Evolutionary conservation across 2,113 vertebrate genomes (phyloP).

Genomic region (Anser cygnoides): DNA sequence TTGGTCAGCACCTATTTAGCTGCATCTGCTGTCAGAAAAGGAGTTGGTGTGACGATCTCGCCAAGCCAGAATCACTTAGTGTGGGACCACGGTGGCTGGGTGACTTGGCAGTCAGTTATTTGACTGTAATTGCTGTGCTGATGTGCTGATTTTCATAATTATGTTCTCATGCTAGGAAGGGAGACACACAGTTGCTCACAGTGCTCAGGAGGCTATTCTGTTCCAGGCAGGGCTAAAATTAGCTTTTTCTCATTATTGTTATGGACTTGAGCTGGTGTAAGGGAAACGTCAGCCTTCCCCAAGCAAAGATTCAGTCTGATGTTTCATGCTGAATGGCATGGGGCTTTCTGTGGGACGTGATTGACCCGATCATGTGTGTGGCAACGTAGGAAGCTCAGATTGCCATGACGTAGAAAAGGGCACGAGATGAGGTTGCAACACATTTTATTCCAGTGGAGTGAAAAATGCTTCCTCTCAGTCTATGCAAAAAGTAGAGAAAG

Average conservation of each 20-base stretch:
- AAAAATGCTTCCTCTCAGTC: not conserved
- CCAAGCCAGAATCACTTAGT: rapidly evolving
- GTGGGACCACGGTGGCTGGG: rapidly evolving
- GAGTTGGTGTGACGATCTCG: not conserved
- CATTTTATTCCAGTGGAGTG: not conserved
- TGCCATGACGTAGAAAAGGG: not conserved
- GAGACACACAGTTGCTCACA: rapidly evolving
- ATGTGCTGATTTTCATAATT: not conserved
- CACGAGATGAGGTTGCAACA: slow-evolving; percentile 57
- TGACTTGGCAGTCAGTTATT: not conserved
- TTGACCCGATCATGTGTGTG: not conserved
- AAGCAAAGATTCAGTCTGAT: not conserved
- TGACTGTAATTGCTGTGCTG: rapidly evolving
- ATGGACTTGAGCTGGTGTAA: not conserved
- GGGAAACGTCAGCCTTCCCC: not conserved
- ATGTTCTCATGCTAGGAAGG: not conserved
- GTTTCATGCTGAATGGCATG: not conserved
- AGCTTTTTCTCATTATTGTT: rapidly evolving
- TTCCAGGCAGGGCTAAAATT: not conserved
- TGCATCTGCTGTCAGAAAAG: rapidly evolving
- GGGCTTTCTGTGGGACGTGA: not conserved
- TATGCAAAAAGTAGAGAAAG: not conserved
- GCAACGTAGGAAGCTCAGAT: not conserved
- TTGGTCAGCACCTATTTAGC: rapidly evolving
- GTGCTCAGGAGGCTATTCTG: not conserved